Percentiles rank a stretch among this genome's conserved stretches.
These are phyloP conservation scores for Lophotis ruficrista DNA, from an alignment of 2,113 vertebrate species.

Conservation along the genomic window DNA sequence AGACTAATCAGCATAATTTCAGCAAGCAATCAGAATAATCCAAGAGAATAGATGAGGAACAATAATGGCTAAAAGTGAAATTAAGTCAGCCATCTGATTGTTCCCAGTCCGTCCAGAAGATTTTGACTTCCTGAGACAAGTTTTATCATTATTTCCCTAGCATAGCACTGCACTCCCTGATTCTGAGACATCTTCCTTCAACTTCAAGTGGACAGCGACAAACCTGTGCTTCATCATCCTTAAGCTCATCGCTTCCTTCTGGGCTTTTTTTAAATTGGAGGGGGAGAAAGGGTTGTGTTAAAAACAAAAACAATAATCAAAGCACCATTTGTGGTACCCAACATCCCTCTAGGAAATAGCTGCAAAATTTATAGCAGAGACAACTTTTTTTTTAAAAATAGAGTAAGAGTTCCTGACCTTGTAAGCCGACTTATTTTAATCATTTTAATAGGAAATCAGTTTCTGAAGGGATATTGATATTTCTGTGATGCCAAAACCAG, in stretches of 20 bases:
- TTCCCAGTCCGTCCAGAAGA: constrained; percentile 26
- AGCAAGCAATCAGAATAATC: constrained; percentile 56
- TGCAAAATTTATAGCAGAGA: constrained; percentile 45
- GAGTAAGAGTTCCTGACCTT: not conserved
- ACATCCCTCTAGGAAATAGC: constrained; percentile 29
- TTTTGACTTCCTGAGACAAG: not conserved
- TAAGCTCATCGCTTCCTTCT: constrained; percentile 21
- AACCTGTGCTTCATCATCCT: not conserved
- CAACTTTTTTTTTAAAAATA: not conserved
- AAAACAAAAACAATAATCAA: constrained; percentile 54
- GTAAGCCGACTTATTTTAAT: not conserved
- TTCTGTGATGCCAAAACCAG: not conserved
- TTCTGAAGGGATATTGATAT: constrained; percentile 1
- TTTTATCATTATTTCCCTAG: not conserved
- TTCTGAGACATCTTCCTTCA: constrained; percentile 23
- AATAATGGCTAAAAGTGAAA: constrained; percentile 50
- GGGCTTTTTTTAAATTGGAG: not conserved
- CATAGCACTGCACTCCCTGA: not conserved
- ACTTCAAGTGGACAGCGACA: not conserved
- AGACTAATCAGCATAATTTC: constrained; percentile 37
- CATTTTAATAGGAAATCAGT: not conserved
- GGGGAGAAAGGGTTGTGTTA: not conserved
- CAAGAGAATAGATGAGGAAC: constrained; percentile 7
- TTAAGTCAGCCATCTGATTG: constrained; percentile 53
- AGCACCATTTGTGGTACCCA: not conserved